Evolutionary conservation across 1,140 invertebrate genomes (phyloP).

Genomic region (Harpegnathos saltator): DNA sequence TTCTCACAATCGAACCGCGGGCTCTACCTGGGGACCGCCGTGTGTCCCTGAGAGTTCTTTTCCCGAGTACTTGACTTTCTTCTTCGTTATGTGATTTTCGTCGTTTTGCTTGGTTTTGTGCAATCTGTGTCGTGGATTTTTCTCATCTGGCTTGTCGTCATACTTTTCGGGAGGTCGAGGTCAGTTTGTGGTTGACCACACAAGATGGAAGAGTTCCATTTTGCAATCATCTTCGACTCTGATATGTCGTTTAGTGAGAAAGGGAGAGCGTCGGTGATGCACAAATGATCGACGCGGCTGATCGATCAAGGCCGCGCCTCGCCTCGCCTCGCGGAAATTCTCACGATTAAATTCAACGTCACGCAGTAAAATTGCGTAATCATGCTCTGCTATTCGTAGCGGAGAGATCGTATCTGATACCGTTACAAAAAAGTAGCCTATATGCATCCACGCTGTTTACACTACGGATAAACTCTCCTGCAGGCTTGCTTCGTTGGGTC

Average conservation of each 20-base stretch:
- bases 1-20: constrained; percentile 59
- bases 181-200: constrained; percentile 5
- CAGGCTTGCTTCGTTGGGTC: background rate
- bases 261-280: constrained; percentile 25
- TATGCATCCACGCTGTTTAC: background rate
- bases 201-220: constrained; percentile 24
- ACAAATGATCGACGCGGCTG: constrained; percentile 58
- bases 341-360: constrained; percentile 56
- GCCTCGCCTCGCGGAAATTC: constrained; percentile 72
- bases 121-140: constrained; percentile 21
- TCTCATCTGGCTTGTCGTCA: constrained; percentile 55
- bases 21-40: constrained; percentile 52
- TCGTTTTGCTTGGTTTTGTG: background rate
- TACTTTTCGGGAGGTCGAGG: constrained; percentile 64
- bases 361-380: constrained; percentile 59
- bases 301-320: constrained; percentile 70
- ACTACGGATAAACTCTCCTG: background rate
- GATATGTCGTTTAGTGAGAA: constrained; percentile 9
- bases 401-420: background rate
- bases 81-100: constrained; percentile 27
- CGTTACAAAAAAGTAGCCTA: constrained; percentile 17
- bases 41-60: constrained; percentile 38
- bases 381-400: constrained; percentile 20
- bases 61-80: constrained; percentile 52
- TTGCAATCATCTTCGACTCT: constrained; percentile 4